Conservation (phyloP, 1,140 invertebrate species). For the Diuraphis noxia region DNA sequence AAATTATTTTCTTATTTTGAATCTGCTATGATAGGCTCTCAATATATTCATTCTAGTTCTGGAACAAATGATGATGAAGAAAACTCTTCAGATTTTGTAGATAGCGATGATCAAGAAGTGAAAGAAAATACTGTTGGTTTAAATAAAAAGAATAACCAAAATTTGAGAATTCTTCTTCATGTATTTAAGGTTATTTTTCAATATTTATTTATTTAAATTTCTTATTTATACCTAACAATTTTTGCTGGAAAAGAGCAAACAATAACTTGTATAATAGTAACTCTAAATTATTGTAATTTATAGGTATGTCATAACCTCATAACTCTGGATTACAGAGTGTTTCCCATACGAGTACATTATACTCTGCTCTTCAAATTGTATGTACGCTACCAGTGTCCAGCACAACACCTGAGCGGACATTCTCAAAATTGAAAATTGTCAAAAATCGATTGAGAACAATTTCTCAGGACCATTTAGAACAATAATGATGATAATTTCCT, state of each 20-base stretch:
- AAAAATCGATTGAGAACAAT: not conserved
- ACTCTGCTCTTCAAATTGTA: not conserved
- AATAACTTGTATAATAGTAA: conserved; percentile 12
- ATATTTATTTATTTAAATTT: conserved; percentile 23
- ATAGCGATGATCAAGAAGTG: not conserved
- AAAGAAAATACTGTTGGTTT: not conserved
- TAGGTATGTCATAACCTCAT: not conserved
- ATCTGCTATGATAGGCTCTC: not conserved
- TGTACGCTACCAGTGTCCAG: conserved; percentile 6
- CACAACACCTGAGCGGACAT: not conserved
- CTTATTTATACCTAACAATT: not conserved
- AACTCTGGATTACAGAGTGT: not conserved
- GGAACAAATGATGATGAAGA: not conserved
- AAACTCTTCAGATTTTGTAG: not conserved
- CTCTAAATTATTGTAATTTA: conserved; percentile 10
- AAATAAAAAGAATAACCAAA: not conserved
- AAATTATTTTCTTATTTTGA: conserved; percentile 14
- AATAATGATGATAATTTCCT: not conserved
- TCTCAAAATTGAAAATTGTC: not conserved
- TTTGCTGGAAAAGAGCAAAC: conserved; percentile 11
- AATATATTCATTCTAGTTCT: not conserved
- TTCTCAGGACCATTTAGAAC: not conserved
- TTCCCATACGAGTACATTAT: not conserved
- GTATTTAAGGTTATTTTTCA: conserved; percentile 12
- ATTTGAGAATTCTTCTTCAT: conserved; percentile 23